Evolutionary conservation across 1,140 invertebrate species (phyloP), one percentile per base, ranked within the genome.

Genomic region (Pissodes strobi): DNA sequence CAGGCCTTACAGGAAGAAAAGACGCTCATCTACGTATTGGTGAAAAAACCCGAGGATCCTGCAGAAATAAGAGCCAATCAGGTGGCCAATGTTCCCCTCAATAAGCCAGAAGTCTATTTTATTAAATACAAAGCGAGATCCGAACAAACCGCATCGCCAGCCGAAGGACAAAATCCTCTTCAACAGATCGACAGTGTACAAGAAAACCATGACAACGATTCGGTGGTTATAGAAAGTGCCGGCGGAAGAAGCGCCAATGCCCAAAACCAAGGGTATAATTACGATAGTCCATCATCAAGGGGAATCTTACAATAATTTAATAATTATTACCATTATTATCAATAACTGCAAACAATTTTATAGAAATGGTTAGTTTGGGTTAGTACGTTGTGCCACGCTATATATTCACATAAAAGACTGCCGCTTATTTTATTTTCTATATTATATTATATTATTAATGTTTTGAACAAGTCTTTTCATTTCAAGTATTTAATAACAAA

Each of bases 31-130:
- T 93, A 94, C 77, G 91, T 93, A 8, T 77, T 93, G 71, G 90
- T 92, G 22, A 93, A 93, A 85, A 92, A 92, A 76, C 91, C 90
- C 1, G 89, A 92, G 70, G 89, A 91, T 62, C 85, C 86, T 59
- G 89, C 88, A 2, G 89, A 91, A 37, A 85, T 91, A 65, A 82
- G 86, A 23, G 86, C 91, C 12, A 89, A 90, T 0, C 90, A 88
- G 2, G 87, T 88, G 13, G 85, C 85, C 18, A 88, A 89, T 1
- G 91, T 89, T 9, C 89, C 91, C 69, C 89, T 90, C 13, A 87
- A 87, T 81, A 92, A 91, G 79, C 89, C 90, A 2, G 90, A 92
- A 80, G 90, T 93, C 18, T 92, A 91, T 83, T 93, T 93, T 81
- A 92, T 93, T 78, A 85, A 89, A 78, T 92, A 92, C 81, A 91